Evolutionary conservation across 2,113 vertebrate species (phyloP).

Genomic region (Corydoras maculifer): DNA sequence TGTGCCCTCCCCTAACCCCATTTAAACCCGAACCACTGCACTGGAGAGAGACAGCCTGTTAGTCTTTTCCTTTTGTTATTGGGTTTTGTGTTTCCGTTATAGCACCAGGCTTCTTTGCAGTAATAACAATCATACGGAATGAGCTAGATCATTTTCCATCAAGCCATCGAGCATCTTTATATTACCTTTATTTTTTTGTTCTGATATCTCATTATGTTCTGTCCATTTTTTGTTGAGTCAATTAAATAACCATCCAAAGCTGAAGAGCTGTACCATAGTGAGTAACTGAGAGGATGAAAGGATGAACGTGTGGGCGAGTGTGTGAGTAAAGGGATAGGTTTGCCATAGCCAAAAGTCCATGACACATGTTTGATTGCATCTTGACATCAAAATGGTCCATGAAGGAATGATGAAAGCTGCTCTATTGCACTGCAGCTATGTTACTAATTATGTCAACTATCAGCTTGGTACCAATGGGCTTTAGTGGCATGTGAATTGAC

Average conservation of each 20-base stretch:
- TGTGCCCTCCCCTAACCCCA: conserved; percentile 53
- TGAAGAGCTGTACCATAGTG: conserved; percentile 34
- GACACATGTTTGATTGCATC: conserved; percentile 32
- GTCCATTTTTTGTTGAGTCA: conserved; percentile 40
- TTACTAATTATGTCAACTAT: conserved; percentile 7
- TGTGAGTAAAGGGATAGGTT: conserved; percentile 9
- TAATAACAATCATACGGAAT: conserved; percentile 61
- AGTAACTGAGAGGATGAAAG: conserved; percentile 12
- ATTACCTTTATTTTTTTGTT: conserved; percentile 59
- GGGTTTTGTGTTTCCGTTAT: conserved; percentile 47
- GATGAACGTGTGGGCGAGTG: not conserved
- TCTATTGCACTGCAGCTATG: conserved; percentile 16
- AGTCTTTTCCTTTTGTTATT: conserved; percentile 21
- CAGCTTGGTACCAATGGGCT: conserved; percentile 29
- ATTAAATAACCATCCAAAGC: conserved; percentile 50
- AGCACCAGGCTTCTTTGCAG: conserved; percentile 64
- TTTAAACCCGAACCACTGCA: conserved; percentile 49
- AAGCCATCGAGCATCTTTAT: conserved; percentile 52
- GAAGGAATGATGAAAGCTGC: conserved; percentile 53
- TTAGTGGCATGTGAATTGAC: not conserved
- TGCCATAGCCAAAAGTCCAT: conserved; percentile 23
- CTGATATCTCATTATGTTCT: conserved; percentile 42
- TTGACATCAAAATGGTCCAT: conserved; percentile 44
- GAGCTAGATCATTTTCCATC: conserved; percentile 56
- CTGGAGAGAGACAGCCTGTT: conserved; percentile 44